These are phyloP conservation scores for Drosophila robusta DNA, from an alignment of 2,888 invertebrate genomes.

Conservation along the genomic window DNA sequence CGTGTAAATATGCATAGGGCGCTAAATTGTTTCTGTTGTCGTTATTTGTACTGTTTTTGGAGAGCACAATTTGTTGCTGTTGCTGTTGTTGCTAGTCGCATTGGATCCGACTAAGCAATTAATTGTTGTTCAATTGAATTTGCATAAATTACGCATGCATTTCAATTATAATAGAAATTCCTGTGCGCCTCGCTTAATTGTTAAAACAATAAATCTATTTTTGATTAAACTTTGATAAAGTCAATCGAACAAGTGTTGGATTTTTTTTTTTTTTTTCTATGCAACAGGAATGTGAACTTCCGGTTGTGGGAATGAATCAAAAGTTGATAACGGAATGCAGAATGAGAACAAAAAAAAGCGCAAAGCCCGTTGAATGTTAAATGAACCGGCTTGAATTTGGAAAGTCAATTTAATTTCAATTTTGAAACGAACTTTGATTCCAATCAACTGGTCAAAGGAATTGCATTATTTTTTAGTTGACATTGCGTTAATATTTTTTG, in stretches of 20 bases:
- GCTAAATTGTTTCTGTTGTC: conserved; percentile 24
- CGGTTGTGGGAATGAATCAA: conserved; percentile 27
- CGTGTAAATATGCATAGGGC: conserved; percentile 69
- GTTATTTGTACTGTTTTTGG: background rate
- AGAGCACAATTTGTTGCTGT: conserved; percentile 1
- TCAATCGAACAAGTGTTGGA: conserved; percentile 9
- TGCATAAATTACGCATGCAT: conserved; percentile 63
- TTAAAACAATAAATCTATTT: conserved; percentile 44
- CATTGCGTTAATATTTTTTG: too few relatives aligned
- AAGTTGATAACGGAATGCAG: background rate
- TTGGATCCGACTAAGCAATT: conserved; percentile 36
- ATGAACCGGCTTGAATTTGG: background rate
- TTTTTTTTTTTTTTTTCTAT: background rate
- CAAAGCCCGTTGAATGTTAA: too few relatives aligned
- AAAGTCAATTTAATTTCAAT: background rate
- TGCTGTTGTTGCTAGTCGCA: conserved; percentile 3
- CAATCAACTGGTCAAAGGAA: background rate
- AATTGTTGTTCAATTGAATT: conserved; percentile 67
- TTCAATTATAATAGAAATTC: conserved; percentile 61
- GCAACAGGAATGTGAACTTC: conserved; percentile 18
- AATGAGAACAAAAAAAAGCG: background rate
- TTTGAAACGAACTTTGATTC: background rate
- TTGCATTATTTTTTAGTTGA: too few relatives aligned
- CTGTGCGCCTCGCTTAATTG: conserved; percentile 28
- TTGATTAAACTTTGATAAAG: conserved; percentile 30